Evolutionary conservation across 2,797 vertebrate genomes (phyloP), one percentile per base, ranked within the genome.

Genomic region (Chaetodon trifasciatus): DNA sequence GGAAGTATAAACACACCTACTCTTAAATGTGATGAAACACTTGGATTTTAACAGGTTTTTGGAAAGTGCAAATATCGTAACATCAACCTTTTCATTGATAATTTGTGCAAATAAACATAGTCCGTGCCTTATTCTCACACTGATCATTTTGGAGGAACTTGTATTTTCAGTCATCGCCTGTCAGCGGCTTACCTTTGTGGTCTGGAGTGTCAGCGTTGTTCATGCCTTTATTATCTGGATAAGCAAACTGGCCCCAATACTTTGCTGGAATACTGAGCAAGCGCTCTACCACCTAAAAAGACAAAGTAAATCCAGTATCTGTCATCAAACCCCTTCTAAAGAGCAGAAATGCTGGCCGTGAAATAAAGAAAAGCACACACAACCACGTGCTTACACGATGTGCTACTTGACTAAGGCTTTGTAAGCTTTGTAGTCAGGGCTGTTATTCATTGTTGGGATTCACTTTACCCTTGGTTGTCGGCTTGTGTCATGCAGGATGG

Each of bases 241-340:
- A 92, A 5, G 96, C 90, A 94, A 96, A 92, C 90, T 96, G 96
- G 88, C 92, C 96, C 98, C 98, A 99, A 86, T 96, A 99, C 28
- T 94, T 96, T 87, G 86, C 70, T 2, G 97, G 96, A 85, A 99
- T 91, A 82, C 93, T 94, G 64, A 99, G 93, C 55, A 99, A 89
- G 37, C 96, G 92, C 85, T 98, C 97, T 23, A 98, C 78, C 1
- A 99, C 95, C 98, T 99, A 57, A 11, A 52, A 65, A 50, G 82
- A 78, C 3, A 37, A 40, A 53, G 67, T 9, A 11, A 47, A 67
- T 39, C 1, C 23, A 79, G 21, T 15, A 50, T 49, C 68, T 32
- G 23, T 39, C 7, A 57, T 58, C 3, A 62, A 67, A 83, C 74
- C n/a, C 1, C 6, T n/a, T 56, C 0, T 24, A n/a, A 50, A 50